A percentile compares a stretch with the other conserved stretches of the same genome.
Conservation (phyloP, 2,113 vertebrate species). For the Pyrgilauda ruficollis region DNA sequence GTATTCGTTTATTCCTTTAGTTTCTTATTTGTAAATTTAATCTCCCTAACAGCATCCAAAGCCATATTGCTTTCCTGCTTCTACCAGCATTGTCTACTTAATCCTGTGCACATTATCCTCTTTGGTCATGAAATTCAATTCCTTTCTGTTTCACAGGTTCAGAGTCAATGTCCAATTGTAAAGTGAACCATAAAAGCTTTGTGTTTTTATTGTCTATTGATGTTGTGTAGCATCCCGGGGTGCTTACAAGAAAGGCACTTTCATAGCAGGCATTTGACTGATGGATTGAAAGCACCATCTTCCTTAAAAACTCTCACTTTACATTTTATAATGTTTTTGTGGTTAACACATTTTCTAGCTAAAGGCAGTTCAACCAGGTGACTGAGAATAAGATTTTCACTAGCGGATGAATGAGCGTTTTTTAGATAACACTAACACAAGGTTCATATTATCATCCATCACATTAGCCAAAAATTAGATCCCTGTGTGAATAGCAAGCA, state of each 20-base stretch:
- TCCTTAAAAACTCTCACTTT: not conserved
- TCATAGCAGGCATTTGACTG: conserved; percentile 33
- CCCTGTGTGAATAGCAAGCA: not conserved
- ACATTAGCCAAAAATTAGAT: conserved; percentile 12
- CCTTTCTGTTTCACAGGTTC: conserved; percentile 53
- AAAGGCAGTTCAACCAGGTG: conserved; percentile 20
- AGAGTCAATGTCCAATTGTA: conserved; percentile 53
- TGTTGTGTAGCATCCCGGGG: conserved; percentile 39
- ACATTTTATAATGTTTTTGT: conserved; percentile 31
- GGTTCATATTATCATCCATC: not conserved
- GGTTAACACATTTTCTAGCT: conserved; percentile 46
- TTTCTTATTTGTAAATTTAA: conserved; percentile 30
- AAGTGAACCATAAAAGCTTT: conserved; percentile 55
- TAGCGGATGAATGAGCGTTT: not conserved
- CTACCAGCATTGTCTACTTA: not conserved
- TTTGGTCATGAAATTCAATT: conserved; percentile 45
- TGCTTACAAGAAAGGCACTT: conserved; percentile 40
- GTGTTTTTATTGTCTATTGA: conserved; percentile 45
- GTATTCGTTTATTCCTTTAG: not conserved
- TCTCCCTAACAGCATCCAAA: conserved; percentile 5
- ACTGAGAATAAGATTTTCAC: not conserved
- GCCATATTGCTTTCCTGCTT: not conserved
- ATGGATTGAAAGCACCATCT: conserved; percentile 40
- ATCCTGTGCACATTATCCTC: conserved; percentile 28
- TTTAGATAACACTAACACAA: not conserved